phyloP scores from a whole-genome alignment of 2,113 vertebrate species.

The Sclerurus mexicanus region DNA sequence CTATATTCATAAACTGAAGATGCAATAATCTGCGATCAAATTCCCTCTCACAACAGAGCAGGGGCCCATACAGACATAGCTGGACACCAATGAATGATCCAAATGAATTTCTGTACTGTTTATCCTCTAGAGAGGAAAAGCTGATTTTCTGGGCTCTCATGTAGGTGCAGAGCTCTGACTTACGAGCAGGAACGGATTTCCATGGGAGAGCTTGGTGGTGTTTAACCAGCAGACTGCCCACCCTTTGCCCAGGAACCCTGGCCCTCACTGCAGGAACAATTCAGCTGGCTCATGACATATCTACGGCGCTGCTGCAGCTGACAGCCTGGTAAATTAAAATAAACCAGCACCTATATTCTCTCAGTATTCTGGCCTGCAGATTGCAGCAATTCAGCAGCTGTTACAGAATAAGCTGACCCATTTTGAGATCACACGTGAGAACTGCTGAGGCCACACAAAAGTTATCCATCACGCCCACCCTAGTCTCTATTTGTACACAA shows the following conservation, averaged over 20 bases:
- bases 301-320: background rate
- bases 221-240: background rate
- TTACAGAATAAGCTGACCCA: background rate
- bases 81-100: background rate
- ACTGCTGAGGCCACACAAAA: background rate
- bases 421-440: background rate
- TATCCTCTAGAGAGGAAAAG: background rate
- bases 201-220: background rate
- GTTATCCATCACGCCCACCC: background rate
- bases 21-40: background rate
- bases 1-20: background rate
- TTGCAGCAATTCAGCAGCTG: background rate
- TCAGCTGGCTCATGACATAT: background rate
- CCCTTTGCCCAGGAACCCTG: background rate
- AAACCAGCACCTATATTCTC: background rate
- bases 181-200: background rate
- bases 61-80: background rate
- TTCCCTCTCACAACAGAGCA: background rate
- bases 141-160: background rate
- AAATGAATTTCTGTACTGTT: background rate
- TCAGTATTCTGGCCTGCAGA: background rate
- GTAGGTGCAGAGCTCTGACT: background rate
- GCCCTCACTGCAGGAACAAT: background rate
- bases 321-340: background rate
- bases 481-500: background rate